Evolutionary conservation across 37 sponge, comb jelly and placozoan genomes (phyloP).

Genomic region (Aphrocallistes beatrix): DNA sequence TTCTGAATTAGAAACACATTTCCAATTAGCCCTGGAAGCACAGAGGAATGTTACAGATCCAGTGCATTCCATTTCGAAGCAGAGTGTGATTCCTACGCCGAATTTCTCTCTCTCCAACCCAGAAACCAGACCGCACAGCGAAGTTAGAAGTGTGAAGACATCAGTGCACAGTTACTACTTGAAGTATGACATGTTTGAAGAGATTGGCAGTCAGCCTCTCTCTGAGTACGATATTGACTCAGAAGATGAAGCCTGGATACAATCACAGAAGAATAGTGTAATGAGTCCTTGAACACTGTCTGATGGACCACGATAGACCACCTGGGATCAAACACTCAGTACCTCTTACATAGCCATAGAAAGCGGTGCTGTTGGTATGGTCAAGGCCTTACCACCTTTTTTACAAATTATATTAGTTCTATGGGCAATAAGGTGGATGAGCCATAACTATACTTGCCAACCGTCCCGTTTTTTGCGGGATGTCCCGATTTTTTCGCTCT

Average conservation of each 20-base stretch:
- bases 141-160: neutral
- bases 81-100: neutral
- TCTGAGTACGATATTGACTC: neutral
- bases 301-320: too few relatives aligned
- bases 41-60: neutral
- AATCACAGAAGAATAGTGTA: too few relatives aligned
- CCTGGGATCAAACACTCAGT: too few relatives aligned
- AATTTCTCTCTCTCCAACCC: neutral
- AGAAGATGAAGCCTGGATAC: neutral
- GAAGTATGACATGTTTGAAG: neutral
- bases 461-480: too few relatives aligned
- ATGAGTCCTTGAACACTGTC: too few relatives aligned
- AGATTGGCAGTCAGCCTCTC: neutral
- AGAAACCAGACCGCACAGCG: neutral
- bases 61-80: neutral
- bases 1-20: slow-evolving; percentile 74
- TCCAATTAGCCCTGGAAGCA: neutral
- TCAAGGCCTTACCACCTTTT: too few relatives aligned
- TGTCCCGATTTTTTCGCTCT: too few relatives aligned
- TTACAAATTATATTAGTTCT: too few relatives aligned
- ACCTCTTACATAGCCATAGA: too few relatives aligned
- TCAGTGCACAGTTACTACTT: neutral
- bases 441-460: too few relatives aligned
- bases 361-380: too few relatives aligned
- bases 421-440: too few relatives aligned